Evolutionary conservation across 2,888 invertebrate species (phyloP), one percentile per base, ranked within the genome.

Genomic region (Mesorhabditis belari): DNA sequence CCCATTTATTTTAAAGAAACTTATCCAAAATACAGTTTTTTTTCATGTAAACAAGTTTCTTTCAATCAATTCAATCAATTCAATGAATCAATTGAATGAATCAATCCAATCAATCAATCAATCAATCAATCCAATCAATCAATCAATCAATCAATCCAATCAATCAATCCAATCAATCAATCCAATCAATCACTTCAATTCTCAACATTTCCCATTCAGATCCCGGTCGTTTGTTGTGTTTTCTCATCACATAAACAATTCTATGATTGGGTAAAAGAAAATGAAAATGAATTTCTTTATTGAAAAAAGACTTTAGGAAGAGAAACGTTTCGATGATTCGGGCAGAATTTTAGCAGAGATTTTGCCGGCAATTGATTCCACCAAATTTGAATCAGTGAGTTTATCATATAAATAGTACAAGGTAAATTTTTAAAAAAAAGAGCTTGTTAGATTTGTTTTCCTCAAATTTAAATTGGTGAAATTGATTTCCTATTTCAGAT

Each of bases 171-270:
- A n/a, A n/a, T n/a, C n/a, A 9, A 44, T 9, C n/a, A 44, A 9
- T 9, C 44, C 44, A 44, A 12, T 12, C 44, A n/a, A 9, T n/a
- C 12, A 9, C n/a, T 9, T 12, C n/a, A 6, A 21, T 19, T 12
- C 19, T 25, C 9, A 6, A 6, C 9, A 23, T 23, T 23, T 54
- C 26, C 55, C 28, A 50, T 57, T 44, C 89, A 85, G 81, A 83
- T 85, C 49, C 92, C 92, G 35, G 88, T 93, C 70, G 85, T 92
- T 82, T 92, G 92, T 17, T 88, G 92, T 58, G 91, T 92, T 49
- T 90, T 89, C 82, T 92, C 92, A 77, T 88, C 89, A 63, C 92
- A 92, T 83, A 87, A 88, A 81, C 77, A 79, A 60, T 84, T 85
- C 75, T 83, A 83, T 77, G 81, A 75, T 67, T 80, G 80, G 24